A percentile compares a stretch with the other conserved stretches of the same genome.
phyloP scores from a whole-genome alignment of 53 echinoderm and acorn worm species.

The Zoroaster sp. region DNA sequence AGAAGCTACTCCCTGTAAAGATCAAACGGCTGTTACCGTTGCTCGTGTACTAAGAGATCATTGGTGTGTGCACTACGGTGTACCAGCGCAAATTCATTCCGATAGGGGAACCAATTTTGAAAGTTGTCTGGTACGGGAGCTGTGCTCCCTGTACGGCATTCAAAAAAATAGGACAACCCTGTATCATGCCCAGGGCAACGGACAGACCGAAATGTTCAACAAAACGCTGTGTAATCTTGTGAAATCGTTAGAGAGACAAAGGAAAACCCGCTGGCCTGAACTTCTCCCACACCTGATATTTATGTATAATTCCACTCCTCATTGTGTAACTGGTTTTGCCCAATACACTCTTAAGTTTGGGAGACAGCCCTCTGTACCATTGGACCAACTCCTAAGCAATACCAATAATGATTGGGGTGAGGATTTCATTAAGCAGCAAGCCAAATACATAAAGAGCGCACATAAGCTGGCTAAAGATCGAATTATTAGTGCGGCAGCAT shows the following conservation, averaged over 20 bases:
- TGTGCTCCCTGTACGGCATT: too few species aligned
- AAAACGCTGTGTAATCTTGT: too few species aligned
- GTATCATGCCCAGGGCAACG: too few species aligned
- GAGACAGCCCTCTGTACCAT: background rate
- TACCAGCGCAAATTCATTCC: too few species aligned
- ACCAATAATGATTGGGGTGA: background rate
- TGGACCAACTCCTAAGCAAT: constrained; percentile 9
- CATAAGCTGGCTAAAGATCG: constrained; percentile 27
- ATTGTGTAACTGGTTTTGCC: constrained; percentile 14
- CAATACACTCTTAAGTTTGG: background rate
- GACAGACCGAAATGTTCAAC: too few species aligned
- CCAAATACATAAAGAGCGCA: background rate
- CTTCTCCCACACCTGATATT: constrained; percentile 2
- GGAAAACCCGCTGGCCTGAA: background rate
- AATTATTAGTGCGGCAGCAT: constrained; percentile 7
- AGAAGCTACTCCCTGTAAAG: too few species aligned
- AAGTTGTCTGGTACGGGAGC: too few species aligned
- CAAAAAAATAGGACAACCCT: too few species aligned
- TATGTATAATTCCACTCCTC: background rate
- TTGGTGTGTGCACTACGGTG: too few species aligned
- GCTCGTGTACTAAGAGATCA: too few species aligned
- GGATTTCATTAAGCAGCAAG: background rate
- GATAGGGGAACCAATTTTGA: too few species aligned
- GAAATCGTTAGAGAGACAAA: background rate
- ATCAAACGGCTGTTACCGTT: too few species aligned